A percentile compares a stretch with the other conserved stretches of the same genome.
Evolutionary conservation across 2,888 invertebrate genomes (phyloP).

Genomic region (Seladonia tumulorum): DNA sequence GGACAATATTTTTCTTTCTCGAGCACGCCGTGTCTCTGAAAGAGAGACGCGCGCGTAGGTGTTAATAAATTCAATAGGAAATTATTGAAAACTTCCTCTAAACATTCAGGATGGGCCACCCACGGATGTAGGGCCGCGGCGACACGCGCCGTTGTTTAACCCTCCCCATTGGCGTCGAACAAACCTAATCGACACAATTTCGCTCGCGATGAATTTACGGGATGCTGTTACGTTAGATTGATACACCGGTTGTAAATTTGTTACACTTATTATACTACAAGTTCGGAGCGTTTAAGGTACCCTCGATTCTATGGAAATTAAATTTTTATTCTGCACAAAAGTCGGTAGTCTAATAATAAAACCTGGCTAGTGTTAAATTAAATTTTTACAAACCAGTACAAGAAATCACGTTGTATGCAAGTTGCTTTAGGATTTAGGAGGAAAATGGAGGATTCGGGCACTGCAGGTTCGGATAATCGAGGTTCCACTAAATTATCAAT

Average conservation of each 20-base stretch:
- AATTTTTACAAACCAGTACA: too few species aligned
- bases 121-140: conserved; percentile 44
- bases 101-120: conserved; percentile 54
- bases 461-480: too few species aligned
- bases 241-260: neutral
- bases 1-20: conserved; percentile 34
- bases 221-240: neutral
- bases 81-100: conserved; percentile 65
- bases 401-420: too few species aligned
- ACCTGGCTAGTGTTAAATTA: too few species aligned
- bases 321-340: too few species aligned
- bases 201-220: neutral
- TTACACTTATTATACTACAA: neutral
- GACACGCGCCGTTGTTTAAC: conserved; percentile 60
- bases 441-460: too few species aligned
- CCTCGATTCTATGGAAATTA: too few species aligned
- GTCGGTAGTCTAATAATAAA: too few species aligned
- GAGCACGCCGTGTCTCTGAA: conserved; percentile 1
- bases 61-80: conserved; percentile 63
- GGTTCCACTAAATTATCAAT: too few species aligned
- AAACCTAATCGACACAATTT: conserved; percentile 10
- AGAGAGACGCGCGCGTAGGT: conserved; percentile 30
- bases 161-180: conserved; percentile 45
- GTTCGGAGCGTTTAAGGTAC: neutral
- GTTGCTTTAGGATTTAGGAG: too few species aligned